Base-by-base conservation (phyloP, 2,797 vertebrate genomes). In the Salarias fasciatus region DNA sequence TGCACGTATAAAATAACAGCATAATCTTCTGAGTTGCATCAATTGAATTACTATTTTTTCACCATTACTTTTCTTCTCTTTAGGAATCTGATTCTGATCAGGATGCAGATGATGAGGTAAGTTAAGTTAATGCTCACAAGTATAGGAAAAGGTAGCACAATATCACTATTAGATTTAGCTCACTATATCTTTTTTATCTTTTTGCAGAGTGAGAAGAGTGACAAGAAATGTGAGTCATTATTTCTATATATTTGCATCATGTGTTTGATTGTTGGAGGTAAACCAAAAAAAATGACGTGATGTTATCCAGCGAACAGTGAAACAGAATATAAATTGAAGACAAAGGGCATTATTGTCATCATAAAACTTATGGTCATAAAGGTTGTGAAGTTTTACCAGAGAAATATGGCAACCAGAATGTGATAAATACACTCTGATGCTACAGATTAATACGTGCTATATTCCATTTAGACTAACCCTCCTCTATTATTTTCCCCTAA, bases 11-110 rank as follows among this genome's bases (percentile, higher is more conserved):
- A 12, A 33, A 10, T 14, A 9, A 24, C 18, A 3, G 24, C 24
- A 24, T 24, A 24, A 24, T 24, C 18, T 24, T 24, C 3, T 18
- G 18, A 24, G 24, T 24, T 24, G 18, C 18, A 24, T 24, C 18
- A 24, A 24, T 24, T 24, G 3, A 24, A 24, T 24, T 24, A 18
- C 18, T 24, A 18, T 24, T 24, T 28, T 40, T 60, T 54, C 13
- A n/a, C n/a, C n/a, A n/a, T 62, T 7, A 6, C 46, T 4, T 52
- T 59, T 75, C 60, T 84, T 84, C 63, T 85, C 63, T 74, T 77
- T 83, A 99, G 98, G 98, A 99, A 53, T 98, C 95, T 58, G 97
- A 99, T 84, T 99, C 98, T 82, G 98, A 99, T 60, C 96, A 95
- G 91, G 98, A 99, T 80, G 93, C 90, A 80, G 97, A 99, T 77